Percentiles rank a stretch among this genome's conserved stretches.
Evolutionary conservation across 1,140 invertebrate species (phyloP).

Genomic region (Eufriesea mexicana): DNA sequence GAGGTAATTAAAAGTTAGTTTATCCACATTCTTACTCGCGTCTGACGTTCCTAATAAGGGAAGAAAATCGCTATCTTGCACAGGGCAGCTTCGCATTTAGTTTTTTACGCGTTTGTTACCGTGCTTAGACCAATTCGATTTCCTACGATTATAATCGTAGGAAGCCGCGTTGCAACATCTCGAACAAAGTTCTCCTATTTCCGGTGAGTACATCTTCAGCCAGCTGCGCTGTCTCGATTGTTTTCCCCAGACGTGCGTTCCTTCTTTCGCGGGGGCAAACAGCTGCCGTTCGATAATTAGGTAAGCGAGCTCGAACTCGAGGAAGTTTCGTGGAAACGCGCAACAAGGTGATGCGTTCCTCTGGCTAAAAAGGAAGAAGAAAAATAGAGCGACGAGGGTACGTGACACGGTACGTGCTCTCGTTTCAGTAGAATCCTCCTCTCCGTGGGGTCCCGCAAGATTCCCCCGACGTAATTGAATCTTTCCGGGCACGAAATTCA

Average conservation of each 20-base stretch:
- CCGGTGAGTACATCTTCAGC: neutral
- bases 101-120: neutral
- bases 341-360: slow-evolving; percentile 17
- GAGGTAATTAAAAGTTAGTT: neutral
- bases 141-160: neutral
- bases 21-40: too few relatives aligned
- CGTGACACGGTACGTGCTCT: slow-evolving; percentile 48
- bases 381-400: neutral
- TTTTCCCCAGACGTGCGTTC: neutral
- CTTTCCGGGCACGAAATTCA: slow-evolving; percentile 71
- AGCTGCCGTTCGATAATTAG: neutral
- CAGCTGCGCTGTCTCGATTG: neutral
- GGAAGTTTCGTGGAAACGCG: neutral
- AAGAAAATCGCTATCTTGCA: neutral
- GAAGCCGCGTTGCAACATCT: neutral
- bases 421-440: slow-evolving; percentile 6
- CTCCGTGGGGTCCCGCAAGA: slow-evolving; percentile 47
- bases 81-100: too few relatives aligned
- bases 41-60: neutral
- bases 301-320: neutral
- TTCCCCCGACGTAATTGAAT: slow-evolving; percentile 74
- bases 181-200: neutral
- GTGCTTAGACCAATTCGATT: neutral
- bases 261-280: neutral
- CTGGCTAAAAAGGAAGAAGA: neutral